A percentile compares a stretch with the other conserved stretches of the same genome.
Evolutionary conservation across 2,797 vertebrate species (phyloP).

Genomic region (Tiaroga cobitis): DNA sequence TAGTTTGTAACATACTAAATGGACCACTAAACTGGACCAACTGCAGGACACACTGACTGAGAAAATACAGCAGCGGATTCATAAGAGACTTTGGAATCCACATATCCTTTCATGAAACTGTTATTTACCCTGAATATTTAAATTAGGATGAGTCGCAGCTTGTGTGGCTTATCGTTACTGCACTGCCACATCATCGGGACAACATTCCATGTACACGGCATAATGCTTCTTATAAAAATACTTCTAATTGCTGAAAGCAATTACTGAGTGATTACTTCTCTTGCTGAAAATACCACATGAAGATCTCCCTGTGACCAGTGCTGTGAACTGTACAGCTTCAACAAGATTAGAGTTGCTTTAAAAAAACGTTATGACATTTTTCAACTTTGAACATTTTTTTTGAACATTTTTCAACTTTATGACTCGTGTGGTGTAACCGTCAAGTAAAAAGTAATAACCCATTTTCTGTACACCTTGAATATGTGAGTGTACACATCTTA

Average conservation of each 20-base stretch:
- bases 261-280: conserved; percentile 1
- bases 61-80: neutral
- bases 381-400: neutral
- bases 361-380: neutral
- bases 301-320: neutral
- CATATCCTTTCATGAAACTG: neutral
- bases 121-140: neutral
- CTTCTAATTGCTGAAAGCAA: conserved; percentile 30
- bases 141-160: neutral
- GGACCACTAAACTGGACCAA: neutral
- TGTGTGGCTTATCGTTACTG: neutral
- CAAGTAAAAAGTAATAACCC: neutral
- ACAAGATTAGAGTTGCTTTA: neutral
- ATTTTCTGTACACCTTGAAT: neutral
- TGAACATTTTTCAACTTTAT: neutral
- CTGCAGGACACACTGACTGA: neutral
- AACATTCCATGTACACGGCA: conserved; percentile 20
- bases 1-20: neutral
- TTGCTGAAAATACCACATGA: neutral
- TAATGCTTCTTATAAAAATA: conserved; percentile 12
- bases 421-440: neutral
- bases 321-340: neutral
- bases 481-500: neutral
- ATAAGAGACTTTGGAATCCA: neutral
- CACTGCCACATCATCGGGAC: neutral